Percentiles rank a stretch among this genome's conserved stretches.
These are phyloP conservation scores for Digitonthophagus gazella DNA, from an alignment of 2,888 invertebrate genomes.

Conservation along the genomic window DNA sequence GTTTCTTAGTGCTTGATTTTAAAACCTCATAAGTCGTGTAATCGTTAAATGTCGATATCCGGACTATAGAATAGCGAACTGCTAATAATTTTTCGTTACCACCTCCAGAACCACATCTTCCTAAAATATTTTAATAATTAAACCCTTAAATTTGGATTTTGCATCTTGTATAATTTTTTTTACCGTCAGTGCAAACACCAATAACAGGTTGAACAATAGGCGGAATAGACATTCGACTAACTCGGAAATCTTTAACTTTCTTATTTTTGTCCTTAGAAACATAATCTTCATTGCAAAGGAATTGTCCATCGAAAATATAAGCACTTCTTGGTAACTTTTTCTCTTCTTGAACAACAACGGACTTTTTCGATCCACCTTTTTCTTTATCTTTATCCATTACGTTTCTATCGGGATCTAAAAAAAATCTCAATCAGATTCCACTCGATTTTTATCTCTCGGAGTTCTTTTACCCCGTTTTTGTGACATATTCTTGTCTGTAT, in stretches of 20 bases:
- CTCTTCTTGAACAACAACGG: slow-evolving; percentile 23
- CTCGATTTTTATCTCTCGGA: too few relatives aligned
- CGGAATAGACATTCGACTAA: slow-evolving; percentile 13
- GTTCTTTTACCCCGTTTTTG: not conserved
- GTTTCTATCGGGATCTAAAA: not conserved
- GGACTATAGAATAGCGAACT: slow-evolving; percentile 44
- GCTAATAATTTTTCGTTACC: slow-evolving; percentile 25
- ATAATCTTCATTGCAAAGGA: slow-evolving; percentile 20
- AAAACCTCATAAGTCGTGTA: slow-evolving; percentile 47
- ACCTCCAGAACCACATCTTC: slow-evolving; percentile 15
- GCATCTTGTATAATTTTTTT: not conserved
- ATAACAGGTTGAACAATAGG: slow-evolving; percentile 27
- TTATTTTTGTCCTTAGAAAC: not conserved
- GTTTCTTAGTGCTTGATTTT: slow-evolving; percentile 42
- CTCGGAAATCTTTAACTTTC: slow-evolving; percentile 18
- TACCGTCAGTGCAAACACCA: slow-evolving; percentile 25
- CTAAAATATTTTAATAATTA: not conserved
- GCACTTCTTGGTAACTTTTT: not conserved
- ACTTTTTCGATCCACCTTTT: slow-evolving; percentile 5
- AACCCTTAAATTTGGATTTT: not conserved
- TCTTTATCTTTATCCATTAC: too few relatives aligned
- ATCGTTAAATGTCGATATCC: slow-evolving; percentile 42
- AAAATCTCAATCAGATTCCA: not conserved
- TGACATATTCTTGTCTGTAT: not conserved
- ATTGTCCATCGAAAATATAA: slow-evolving; percentile 10